Base-by-base conservation (phyloP, 2,113 vertebrate species). In the Phoenicopterus ruber region DNA sequence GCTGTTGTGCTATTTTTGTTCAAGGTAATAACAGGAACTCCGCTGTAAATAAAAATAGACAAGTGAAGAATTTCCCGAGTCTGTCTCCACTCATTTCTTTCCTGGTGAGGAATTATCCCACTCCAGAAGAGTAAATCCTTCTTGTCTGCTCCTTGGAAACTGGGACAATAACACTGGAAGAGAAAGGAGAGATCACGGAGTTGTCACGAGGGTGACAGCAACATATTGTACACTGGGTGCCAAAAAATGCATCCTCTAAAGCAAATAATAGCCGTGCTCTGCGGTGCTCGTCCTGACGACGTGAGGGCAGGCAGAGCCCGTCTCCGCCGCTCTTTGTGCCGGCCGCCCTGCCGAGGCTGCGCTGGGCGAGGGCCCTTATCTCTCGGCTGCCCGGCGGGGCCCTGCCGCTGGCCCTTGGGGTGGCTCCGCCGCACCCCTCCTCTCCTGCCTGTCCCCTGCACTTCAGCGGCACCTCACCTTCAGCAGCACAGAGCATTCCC, bases 21-120 rank as follows among this genome's bases (percentile, higher is more conserved):
- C 82, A 97, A 96, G 94, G 93, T 96, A 97, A 97, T 94, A 95
- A 95, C 93, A 97, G 95, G 95, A 97, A 96, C 87, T 93, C 63
- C 10, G 18, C 91, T 77, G 84, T 96, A 97, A 97, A 97, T 95
- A 97, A 94, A 95, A 97, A 97, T 76, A 95, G 95, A 93, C 93
- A 86, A 90, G 89, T 73, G 82, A 97, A 97, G 89, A 97, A 96
- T 95, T 96, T 97, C 91, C 88, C 31, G 0, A 66, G 28, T 78
- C 91, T 96, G 79, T 58, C 69, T 91, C 77, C 80, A 63, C 49
- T 94, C 38, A 55, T 94, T 94, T 93, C 54, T 96, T 93, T 89
- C 86, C 94, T 59, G 38, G 66, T 80, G 95, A 97, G 85, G 82
- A 94, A 94, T 96, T 93, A 90, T 94, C 66, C 76, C 44, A 40